Base-by-base conservation (phyloP, 1,140 invertebrate species). In the Drosophila setifemur region DNA sequence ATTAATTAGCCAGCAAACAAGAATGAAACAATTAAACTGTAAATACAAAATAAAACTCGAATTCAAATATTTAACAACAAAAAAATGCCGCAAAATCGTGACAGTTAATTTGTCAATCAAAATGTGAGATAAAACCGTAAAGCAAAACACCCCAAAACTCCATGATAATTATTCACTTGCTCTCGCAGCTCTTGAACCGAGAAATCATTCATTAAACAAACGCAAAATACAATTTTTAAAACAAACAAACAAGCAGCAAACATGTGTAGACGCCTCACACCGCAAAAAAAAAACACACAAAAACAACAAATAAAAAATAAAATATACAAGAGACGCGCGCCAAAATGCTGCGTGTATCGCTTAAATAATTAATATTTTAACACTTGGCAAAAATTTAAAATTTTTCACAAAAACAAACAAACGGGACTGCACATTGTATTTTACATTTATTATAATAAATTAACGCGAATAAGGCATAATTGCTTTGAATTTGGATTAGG, bases 331-430 rank as follows among this genome's bases (percentile, higher is more conserved):
- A 79, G 81, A 79, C 81, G 81, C 81, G 81, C 76, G 79, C 79
- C 79, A 68, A 40, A 52, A 43, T 28, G 79, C 81, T 75, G 74
- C 81, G 81, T 86, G 79, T 86, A 87, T 86, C 76, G 75, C 75
- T 86, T 86, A 86, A 86, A 86, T 86, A 86, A 88, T 88, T 88
- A 88, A 88, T 85, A 88, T 79, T 82, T 78, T 88, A 83, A 83
- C 74, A 83, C 78, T 76, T 83, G 69, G 31, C 44, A 44, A 55
- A 55, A 79, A 69, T 52, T 47, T 77, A 57, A 31, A 82, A 74
- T 79, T 85, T 79, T 67, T 73, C 70, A 78, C 50, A 48, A 50
- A n/a, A 39, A 42, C 44, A 39, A 54, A 45, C 60, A 73, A 68
- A 73, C 61, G 55, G 49, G 12, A 58, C 48, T 73, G 67, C 45